These are phyloP conservation scores for Heliocidaris erythrogramma DNA, from an alignment of 35 echinoderm and acorn worm genomes.

Conservation along the genomic window DNA sequence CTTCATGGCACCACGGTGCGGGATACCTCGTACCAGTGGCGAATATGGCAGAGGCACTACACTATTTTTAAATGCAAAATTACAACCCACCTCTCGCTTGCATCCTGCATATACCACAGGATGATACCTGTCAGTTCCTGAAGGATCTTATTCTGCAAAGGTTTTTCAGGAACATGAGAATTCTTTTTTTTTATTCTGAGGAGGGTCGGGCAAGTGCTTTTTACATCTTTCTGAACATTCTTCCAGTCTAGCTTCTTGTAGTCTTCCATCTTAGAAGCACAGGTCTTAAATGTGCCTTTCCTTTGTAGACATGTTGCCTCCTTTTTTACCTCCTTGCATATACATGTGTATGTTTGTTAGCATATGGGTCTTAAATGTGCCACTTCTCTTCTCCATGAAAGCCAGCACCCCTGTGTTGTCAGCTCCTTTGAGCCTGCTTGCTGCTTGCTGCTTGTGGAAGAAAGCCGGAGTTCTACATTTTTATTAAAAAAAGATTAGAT, in stretches of 20 bases:
- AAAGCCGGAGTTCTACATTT: conserved; percentile 16
- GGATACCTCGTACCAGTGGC: too few species aligned
- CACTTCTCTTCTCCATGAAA: neutral
- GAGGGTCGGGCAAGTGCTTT: neutral
- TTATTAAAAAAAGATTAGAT: neutral
- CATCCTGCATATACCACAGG: conserved; percentile 20
- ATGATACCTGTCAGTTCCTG: conserved; percentile 29
- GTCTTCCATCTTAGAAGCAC: neutral
- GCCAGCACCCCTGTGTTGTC: neutral
- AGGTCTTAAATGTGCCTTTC: neutral
- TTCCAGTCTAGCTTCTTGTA: neutral
- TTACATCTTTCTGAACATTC: conserved; percentile 7
- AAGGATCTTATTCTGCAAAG: neutral
- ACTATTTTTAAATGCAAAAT: neutral
- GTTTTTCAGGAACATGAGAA: conserved; percentile 25
- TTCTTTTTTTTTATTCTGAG: too few species aligned
- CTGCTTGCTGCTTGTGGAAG: neutral
- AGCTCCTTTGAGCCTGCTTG: neutral
- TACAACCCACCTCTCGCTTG: conserved; percentile 24
- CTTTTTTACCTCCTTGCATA: neutral
- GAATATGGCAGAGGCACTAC: too few species aligned
- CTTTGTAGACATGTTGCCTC: neutral
- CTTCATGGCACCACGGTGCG: too few species aligned
- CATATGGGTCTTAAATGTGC: neutral
- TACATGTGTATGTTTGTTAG: neutral